Evolutionary conservation across 2,888 invertebrate species (phyloP).

Genomic region (Phaonia tiefii): DNA sequence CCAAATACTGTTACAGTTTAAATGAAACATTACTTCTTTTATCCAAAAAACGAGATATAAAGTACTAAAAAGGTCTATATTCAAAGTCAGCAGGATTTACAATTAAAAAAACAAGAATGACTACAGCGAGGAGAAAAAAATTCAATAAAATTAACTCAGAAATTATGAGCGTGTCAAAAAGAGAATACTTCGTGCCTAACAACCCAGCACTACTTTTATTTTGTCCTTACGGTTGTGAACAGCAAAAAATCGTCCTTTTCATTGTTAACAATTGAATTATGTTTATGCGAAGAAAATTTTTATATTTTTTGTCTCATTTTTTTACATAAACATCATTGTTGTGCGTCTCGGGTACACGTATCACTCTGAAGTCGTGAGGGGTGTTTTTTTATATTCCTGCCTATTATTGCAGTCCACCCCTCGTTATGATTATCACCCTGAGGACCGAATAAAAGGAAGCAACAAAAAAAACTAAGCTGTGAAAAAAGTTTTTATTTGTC

Average conservation of each 20-base stretch:
- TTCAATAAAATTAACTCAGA: conserved; percentile 72
- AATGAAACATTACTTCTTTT: conserved; percentile 62
- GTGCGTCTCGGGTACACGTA: conserved; percentile 40
- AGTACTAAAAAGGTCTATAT: conserved; percentile 39
- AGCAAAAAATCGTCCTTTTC: no score
- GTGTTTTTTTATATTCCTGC: conserved; percentile 70
- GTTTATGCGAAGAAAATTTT: conserved; percentile 73
- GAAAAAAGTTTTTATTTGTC: conserved; percentile 60
- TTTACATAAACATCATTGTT: conserved; percentile 33
- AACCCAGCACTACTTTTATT: conserved; percentile 69
- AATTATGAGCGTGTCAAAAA: conserved; percentile 72
- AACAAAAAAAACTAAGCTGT: conserved; percentile 60
- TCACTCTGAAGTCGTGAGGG: conserved; percentile 68
- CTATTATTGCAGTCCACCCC: conserved; percentile 77
- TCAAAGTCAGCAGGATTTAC: conserved; percentile 63
- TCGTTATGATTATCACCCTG: conserved; percentile 68
- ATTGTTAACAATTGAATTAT: conserved; percentile 77
- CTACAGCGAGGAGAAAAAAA: conserved; percentile 66
- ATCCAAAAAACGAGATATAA: conserved; percentile 56
- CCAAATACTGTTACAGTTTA: conserved; percentile 67
- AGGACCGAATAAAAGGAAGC: conserved; percentile 38
- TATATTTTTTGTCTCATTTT: conserved; percentile 58
- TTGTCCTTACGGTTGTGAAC: conserved; percentile 12
- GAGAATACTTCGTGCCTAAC: conserved; percentile 67
- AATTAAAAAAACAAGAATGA: conserved; percentile 38